phyloP scores from a whole-genome alignment of 2,113 vertebrate species.

The Callipepla californica region DNA sequence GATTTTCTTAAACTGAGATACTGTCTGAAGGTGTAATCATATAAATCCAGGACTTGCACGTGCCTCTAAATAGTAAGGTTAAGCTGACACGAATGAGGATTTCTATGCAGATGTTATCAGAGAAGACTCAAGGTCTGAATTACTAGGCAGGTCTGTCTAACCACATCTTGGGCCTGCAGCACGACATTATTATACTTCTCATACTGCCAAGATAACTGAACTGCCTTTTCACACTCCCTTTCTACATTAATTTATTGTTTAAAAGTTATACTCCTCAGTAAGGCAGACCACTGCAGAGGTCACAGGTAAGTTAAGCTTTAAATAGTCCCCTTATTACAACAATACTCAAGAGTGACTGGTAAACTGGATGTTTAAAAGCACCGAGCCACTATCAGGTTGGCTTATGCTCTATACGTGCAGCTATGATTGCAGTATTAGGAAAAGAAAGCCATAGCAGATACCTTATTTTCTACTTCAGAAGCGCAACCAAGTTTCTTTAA shows the following conservation, averaged over 20 bases:
- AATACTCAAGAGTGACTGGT: neutral
- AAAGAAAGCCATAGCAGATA: neutral
- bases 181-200: neutral
- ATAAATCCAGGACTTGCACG: accelerated
- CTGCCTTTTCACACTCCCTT: neutral
- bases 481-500: neutral
- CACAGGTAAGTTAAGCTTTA: neutral
- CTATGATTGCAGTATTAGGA: neutral
- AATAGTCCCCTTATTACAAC: neutral
- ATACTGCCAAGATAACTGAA: neutral
- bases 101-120: neutral
- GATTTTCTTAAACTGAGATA: neutral
- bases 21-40: neutral
- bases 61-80: neutral
- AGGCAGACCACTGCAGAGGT: neutral
- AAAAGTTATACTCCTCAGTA: neutral
- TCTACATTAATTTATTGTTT: neutral
- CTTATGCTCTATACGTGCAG: neutral
- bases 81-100: neutral
- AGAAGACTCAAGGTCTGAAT: neutral
- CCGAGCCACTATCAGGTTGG: neutral
- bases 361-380: neutral
- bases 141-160: accelerated
- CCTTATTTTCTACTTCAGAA: neutral
- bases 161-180: neutral